Conservation (phyloP, 2,797 vertebrate species). For the Leptoclinus maculatus region DNA sequence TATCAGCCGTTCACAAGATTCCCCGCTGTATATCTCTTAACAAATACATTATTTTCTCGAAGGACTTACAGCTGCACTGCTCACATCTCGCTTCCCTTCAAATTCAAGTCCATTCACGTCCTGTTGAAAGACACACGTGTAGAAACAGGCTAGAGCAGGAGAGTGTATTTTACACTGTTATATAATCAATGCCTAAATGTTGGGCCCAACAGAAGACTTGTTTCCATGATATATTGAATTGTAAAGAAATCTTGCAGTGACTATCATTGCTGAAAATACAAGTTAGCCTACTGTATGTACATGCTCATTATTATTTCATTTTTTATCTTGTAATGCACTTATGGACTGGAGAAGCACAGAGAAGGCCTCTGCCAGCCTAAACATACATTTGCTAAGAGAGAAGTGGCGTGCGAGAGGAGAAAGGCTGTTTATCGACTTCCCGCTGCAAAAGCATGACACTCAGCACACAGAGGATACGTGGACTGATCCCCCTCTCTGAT, state of each 20-base stretch:
- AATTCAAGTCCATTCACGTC: neutral
- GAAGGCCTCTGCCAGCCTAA: conserved; percentile 7
- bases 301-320: neutral
- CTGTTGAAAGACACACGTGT: neutral
- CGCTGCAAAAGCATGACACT: conserved; percentile 49
- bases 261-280: neutral
- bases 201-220: neutral
- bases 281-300: neutral
- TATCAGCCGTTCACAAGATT: conserved; percentile 30
- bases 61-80: neutral
- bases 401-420: neutral
- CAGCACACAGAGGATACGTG: conserved; percentile 57
- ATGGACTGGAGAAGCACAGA: neutral
- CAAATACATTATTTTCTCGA: conserved; percentile 1
- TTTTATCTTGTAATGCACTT: too few relatives aligned
- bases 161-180: neutral
- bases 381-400: conserved; percentile 18
- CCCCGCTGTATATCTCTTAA: neutral
- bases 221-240: neutral
- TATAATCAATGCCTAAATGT: neutral
- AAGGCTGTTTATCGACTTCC: conserved; percentile 57
- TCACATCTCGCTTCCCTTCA: conserved; percentile 2
- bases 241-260: neutral
- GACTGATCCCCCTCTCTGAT: conserved; percentile 68
- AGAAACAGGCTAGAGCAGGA: neutral